A percentile compares a stretch with the other conserved stretches of the same genome.
Evolutionary conservation across 2,888 invertebrate genomes (phyloP).

Genomic region (Aphidius colemani): DNA sequence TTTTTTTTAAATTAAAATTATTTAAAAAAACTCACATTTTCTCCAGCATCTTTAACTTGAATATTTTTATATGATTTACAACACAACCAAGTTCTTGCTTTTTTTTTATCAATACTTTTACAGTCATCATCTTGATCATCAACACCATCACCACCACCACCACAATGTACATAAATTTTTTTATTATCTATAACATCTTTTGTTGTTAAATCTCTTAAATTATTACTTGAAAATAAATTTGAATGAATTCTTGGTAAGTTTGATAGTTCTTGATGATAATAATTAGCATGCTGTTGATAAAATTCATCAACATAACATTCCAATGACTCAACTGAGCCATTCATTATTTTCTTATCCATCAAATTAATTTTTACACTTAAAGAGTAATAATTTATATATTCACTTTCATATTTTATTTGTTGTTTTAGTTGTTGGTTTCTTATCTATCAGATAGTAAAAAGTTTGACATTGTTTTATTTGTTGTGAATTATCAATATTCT

Average conservation of each 20-base stretch:
- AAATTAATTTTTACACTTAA: slow-evolving; percentile 7
- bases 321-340: slow-evolving; percentile 47
- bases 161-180: slow-evolving; percentile 44
- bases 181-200: slow-evolving; percentile 41
- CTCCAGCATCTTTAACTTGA: slow-evolving; percentile 38
- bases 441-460: no score
- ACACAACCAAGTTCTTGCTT: slow-evolving; percentile 60
- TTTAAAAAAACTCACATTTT: slow-evolving; percentile 29
- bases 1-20: not conserved
- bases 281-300: slow-evolving; percentile 34
- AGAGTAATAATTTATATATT: not conserved
- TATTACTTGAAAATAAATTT: slow-evolving; percentile 10
- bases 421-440: not conserved
- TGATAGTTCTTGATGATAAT: slow-evolving; percentile 26
- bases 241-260: slow-evolving; percentile 23
- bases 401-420: not conserved
- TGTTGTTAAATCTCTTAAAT: slow-evolving; percentile 20
- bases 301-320: slow-evolving; percentile 42
- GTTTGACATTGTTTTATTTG: no score
- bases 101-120: slow-evolving; percentile 40
- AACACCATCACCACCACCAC: slow-evolving; percentile 39
- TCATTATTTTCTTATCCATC: slow-evolving; percentile 16
- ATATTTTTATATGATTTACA: slow-evolving; percentile 56
- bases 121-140: slow-evolving; percentile 39
- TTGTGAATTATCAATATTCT: not conserved